Conservation (phyloP, 2,797 vertebrate genomes). For the Darevskia mixta region DNA sequence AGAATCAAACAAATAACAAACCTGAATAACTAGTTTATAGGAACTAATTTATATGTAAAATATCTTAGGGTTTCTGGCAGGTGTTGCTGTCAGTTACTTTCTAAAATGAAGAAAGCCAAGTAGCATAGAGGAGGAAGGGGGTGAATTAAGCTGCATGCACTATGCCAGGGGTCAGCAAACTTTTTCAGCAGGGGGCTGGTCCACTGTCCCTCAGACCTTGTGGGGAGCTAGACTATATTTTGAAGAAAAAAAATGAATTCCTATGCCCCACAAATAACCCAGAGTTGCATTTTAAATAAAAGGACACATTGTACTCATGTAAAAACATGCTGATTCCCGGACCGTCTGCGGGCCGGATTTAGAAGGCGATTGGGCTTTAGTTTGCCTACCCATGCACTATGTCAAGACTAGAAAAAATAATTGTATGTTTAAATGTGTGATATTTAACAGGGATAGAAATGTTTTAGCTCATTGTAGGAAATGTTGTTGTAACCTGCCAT, state of each 20-base stretch:
- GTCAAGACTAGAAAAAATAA: background rate
- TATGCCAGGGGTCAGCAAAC: background rate
- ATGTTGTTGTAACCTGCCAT: background rate
- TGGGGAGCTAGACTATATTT: too few species aligned
- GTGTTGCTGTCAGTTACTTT: background rate
- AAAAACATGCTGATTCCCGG: too few species aligned
- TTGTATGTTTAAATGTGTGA: background rate
- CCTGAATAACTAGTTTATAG: background rate
- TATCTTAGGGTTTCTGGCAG: background rate
- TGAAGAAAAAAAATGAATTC: too few species aligned
- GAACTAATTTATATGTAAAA: background rate
- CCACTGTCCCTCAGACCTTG: too few species aligned
- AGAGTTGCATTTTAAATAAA: too few species aligned
- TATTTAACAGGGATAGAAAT: background rate
- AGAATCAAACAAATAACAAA: slow-evolving; percentile 11
- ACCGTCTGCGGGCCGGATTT: too few species aligned
- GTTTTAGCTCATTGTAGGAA: background rate
- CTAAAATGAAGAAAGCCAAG: background rate
- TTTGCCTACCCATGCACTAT: too few species aligned
- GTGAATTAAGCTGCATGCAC: background rate
- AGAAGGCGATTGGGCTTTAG: too few species aligned
- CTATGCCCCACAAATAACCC: too few species aligned
- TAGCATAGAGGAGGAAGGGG: background rate
- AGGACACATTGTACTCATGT: too few species aligned
- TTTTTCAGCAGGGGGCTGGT: too few species aligned